Evolutionary conservation across 2,888 invertebrate species (phyloP).

Genomic region (Calameuta pallipes): DNA sequence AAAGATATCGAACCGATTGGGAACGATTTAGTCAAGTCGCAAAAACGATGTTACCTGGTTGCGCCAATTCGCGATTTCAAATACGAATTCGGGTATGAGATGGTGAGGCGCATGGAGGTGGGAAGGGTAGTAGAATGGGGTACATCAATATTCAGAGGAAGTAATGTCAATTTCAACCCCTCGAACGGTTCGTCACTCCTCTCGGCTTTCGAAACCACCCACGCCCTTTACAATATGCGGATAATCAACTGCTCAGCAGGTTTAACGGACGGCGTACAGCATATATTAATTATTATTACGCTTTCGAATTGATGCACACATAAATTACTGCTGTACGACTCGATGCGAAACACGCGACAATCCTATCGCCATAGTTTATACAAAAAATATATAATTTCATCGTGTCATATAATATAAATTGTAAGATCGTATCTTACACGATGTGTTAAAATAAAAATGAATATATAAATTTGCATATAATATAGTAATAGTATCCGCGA

Average conservation of each 20-base stretch:
- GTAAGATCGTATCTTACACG: not conserved
- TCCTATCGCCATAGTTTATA: not conserved
- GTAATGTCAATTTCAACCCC: conserved; percentile 36
- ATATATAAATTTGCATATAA: not conserved
- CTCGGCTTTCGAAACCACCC: not conserved
- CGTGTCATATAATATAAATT: not conserved
- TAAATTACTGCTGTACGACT: conserved; percentile 34
- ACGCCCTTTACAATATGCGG: conserved; percentile 32
- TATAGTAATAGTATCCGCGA: not conserved
- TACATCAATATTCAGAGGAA: conserved; percentile 41
- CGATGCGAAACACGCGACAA: not conserved
- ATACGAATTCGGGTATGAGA: not conserved
- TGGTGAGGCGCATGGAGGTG: not conserved
- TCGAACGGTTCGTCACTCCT: conserved; percentile 18
- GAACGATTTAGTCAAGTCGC: conserved; percentile 39
- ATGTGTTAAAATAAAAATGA: not conserved
- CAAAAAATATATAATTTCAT: not conserved
- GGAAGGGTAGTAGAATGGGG: not conserved
- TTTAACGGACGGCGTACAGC: conserved; percentile 49
- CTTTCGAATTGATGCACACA: conserved; percentile 42
- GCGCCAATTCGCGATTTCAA: not conserved
- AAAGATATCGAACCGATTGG: conserved; percentile 29
- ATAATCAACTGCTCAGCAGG: conserved; percentile 47
- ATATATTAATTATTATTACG: conserved; percentile 53
- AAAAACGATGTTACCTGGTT: not conserved